Percentiles rank a stretch among this genome's conserved stretches.
Conservation (phyloP, 2,797 vertebrate genomes). For the Thunnus albacares region DNA sequence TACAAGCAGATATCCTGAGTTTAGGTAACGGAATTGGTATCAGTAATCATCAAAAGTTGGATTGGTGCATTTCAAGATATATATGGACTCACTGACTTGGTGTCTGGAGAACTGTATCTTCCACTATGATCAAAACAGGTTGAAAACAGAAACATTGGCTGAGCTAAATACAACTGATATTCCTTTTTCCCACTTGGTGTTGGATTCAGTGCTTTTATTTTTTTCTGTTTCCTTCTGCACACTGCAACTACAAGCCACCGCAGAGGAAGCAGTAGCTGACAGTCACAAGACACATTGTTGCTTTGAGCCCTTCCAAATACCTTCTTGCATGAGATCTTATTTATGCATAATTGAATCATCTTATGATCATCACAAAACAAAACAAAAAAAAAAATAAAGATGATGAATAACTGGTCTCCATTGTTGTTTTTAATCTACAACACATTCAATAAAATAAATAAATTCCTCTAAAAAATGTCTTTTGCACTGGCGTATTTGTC, state of each 20-base stretch:
- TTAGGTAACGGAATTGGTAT: too few relatives aligned
- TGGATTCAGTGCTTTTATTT: too few relatives aligned
- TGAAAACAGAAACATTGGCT: background rate
- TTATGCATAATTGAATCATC: background rate
- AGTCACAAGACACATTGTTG: too few relatives aligned
- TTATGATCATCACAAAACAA: background rate
- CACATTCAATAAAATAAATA: background rate
- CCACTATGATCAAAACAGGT: background rate
- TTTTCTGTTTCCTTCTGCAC: too few relatives aligned
- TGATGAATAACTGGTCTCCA: background rate
- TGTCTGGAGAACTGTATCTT: constrained; percentile 2
- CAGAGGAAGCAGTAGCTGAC: too few relatives aligned
- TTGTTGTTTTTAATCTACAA: background rate
- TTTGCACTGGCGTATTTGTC: background rate
- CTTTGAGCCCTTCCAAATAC: background rate
- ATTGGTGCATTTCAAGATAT: too few relatives aligned
- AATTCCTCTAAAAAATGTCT: background rate
- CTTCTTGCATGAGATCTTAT: background rate
- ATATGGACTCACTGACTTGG: background rate
- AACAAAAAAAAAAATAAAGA: background rate
- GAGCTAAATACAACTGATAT: background rate
- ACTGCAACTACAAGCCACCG: too few relatives aligned
- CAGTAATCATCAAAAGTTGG: too few relatives aligned
- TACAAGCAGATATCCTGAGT: too few relatives aligned
- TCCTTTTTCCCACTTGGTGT: background rate